phyloP scores from a whole-genome alignment of 2,888 invertebrate genomes.

The Nephrocerus scutellatus region DNA sequence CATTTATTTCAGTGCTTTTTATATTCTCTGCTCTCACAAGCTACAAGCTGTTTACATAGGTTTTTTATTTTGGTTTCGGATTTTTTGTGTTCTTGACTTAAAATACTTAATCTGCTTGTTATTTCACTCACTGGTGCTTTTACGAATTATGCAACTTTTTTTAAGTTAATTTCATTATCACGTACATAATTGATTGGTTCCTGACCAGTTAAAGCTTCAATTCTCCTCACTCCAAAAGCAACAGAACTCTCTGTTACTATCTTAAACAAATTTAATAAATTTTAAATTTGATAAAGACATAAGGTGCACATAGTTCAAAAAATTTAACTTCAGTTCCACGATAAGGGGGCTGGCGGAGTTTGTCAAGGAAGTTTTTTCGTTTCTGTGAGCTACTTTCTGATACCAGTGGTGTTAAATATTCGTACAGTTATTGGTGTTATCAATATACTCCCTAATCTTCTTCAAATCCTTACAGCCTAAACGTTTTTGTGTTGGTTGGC shows the following conservation, averaged over 20 bases:
- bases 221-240: not conserved
- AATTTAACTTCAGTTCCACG: not conserved
- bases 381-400: not conserved
- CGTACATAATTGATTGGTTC: not conserved
- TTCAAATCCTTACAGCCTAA: too few species aligned
- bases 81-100: not conserved
- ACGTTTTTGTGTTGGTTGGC: too few species aligned
- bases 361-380: not conserved
- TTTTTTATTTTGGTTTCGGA: not conserved
- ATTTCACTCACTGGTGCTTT: not conserved
- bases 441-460: too few species aligned
- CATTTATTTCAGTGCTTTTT: not conserved
- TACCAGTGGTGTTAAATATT: too few species aligned
- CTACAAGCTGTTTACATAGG: not conserved
- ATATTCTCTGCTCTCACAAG: not conserved
- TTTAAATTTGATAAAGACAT: not conserved
- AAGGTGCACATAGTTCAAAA: not conserved
- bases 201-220: slow-evolving; percentile 1
- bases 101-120: not conserved
- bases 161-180: not conserved
- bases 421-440: too few species aligned
- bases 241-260: not conserved
- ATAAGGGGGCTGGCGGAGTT: slow-evolving; percentile 1
- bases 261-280: not conserved
- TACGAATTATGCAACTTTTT: not conserved